These are phyloP conservation scores for Brachypodius melanocephalos DNA, from an alignment of 2,113 vertebrate species.

Conservation along the genomic window DNA sequence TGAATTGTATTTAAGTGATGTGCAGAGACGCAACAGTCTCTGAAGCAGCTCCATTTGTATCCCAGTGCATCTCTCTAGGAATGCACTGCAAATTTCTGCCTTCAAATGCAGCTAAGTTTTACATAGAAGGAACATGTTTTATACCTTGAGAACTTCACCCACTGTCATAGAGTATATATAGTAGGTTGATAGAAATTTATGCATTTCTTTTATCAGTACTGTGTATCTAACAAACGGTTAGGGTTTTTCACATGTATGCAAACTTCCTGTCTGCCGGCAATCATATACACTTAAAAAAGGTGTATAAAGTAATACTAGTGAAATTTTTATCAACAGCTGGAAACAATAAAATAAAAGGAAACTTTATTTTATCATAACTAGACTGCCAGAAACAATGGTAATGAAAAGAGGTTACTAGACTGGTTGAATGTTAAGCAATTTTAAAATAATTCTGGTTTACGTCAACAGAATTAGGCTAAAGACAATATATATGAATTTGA, in stretches of 20 bases:
- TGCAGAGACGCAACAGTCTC: background rate
- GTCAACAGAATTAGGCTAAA: conserved; percentile 14
- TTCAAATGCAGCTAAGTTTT: conserved; percentile 11
- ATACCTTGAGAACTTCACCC: conserved; percentile 1
- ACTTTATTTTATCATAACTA: conserved; percentile 51
- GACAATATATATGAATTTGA: conserved; percentile 6
- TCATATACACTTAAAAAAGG: background rate
- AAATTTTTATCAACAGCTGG: conserved; percentile 45
- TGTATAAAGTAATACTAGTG: background rate
- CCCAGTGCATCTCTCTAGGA: background rate
- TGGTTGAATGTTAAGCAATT: background rate
- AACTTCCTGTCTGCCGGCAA: background rate
- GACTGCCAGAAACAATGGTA: conserved; percentile 16
- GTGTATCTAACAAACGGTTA: background rate
- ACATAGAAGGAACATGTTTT: background rate
- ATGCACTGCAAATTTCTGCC: conserved; percentile 18
- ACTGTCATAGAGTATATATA: background rate
- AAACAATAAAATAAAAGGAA: background rate
- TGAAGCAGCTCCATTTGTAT: background rate
- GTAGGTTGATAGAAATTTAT: background rate
- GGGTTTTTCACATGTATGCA: conserved; percentile 1
- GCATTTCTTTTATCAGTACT: conserved; percentile 20
- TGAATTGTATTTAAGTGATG: conserved; percentile 10
- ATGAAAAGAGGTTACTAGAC: background rate
- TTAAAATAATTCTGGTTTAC: conserved; percentile 7